phyloP scores from a whole-genome alignment of 2,888 invertebrate species.

The Drosophila mercatorum region DNA sequence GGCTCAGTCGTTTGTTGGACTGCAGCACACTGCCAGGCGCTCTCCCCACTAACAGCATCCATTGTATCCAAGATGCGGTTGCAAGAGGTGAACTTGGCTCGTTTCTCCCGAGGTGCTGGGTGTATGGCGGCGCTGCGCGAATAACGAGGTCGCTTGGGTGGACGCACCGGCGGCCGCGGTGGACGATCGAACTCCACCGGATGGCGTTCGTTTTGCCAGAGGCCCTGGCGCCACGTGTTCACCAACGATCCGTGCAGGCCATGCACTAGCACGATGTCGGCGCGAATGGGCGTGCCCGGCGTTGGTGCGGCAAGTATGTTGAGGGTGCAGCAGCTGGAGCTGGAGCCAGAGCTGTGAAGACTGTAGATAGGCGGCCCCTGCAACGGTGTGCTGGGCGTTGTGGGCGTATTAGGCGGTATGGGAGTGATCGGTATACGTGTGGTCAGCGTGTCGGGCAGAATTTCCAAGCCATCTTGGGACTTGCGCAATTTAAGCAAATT shows the following conservation, averaged over 20 bases:
- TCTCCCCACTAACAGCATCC: conserved; percentile 20
- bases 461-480: conserved; percentile 78
- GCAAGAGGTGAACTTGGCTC: conserved; percentile 71
- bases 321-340: conserved; percentile 81
- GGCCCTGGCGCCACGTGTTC: conserved; percentile 93
- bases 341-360: conserved; percentile 59
- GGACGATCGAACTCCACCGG: conserved; percentile 84
- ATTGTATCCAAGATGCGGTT: conserved; percentile 35
- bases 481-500: conserved; percentile 83
- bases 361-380: conserved; percentile 46
- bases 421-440: conserved; percentile 52
- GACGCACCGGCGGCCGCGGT: conserved; percentile 82
- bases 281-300: conserved; percentile 82
- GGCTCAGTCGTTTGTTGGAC: conserved; percentile 28
- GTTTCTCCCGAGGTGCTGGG: conserved; percentile 81
- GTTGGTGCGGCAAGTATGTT: conserved; percentile 83
- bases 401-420: conserved; percentile 42
- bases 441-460: conserved; percentile 74
- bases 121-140: conserved; percentile 77
- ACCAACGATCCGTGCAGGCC: conserved; percentile 88
- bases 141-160: conserved; percentile 82
- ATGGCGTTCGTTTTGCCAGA: conserved; percentile 86
- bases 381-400: conserved; percentile 35
- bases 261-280: conserved; percentile 93
- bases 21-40: conserved; percentile 39